Percentiles rank a stretch among this genome's conserved stretches.
Conservation (phyloP, 2,797 vertebrate species). For the Hippocampus kuda region DNA sequence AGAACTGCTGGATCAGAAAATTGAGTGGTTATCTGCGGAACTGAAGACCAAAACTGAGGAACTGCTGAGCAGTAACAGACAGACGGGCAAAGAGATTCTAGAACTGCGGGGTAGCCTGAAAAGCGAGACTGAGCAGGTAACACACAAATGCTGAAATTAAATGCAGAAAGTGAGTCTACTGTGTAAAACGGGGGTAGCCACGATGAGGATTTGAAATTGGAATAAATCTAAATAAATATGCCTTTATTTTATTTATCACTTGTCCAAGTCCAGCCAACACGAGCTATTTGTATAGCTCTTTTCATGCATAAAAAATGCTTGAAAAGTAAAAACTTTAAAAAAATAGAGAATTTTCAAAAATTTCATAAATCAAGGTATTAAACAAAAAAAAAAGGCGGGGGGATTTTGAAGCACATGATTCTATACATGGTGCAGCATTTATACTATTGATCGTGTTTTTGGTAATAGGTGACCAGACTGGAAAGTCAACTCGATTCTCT, state of each 20-base stretch:
- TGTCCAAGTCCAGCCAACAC: no score
- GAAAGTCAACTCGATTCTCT: slow-evolving; percentile 75
- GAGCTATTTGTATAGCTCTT: no score
- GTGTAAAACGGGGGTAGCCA: not conserved
- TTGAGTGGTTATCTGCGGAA: slow-evolving; percentile 78
- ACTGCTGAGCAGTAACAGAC: slow-evolving; percentile 72
- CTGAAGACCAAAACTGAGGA: slow-evolving; percentile 89
- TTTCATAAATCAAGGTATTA: not conserved
- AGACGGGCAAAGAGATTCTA: slow-evolving; percentile 83
- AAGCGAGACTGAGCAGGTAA: slow-evolving; percentile 83
- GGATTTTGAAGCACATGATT: not conserved
- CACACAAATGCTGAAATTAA: not conserved
- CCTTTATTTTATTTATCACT: no score
- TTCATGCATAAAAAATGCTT: no score
- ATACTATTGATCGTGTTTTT: not conserved
- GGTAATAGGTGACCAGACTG: slow-evolving; percentile 70
- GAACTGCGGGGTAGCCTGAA: slow-evolving; percentile 78
- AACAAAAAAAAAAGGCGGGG: no score
- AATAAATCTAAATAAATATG: no score
- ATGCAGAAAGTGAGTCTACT: not conserved
- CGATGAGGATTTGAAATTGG: no score
- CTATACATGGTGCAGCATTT: not conserved
- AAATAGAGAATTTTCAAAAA: no score
- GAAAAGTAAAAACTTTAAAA: no score
- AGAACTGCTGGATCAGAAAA: slow-evolving; percentile 81